Base-by-base conservation (phyloP, 1,140 invertebrate genomes). In the Pseudomyrmex concolor region DNA sequence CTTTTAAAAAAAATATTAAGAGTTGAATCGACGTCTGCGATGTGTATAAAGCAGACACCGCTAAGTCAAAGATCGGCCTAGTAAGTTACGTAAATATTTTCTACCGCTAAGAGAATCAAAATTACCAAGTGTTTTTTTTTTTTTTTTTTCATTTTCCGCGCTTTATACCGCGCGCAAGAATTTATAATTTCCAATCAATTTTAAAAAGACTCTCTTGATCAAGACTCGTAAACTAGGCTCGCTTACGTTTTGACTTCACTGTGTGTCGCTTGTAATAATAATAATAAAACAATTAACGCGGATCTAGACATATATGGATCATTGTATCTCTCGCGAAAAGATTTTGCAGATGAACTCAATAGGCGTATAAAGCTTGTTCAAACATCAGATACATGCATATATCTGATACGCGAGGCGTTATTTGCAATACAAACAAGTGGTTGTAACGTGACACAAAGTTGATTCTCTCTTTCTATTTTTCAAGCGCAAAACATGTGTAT, bases 281-380 rank as follows among this genome's bases (percentile, higher is more conserved):
- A 22, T 22, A 2, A 77, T 9, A 13, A 48, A 22, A 34, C n/a
- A 4, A 51, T 51, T 34, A 7, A 51, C 13, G 50, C 50, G 9
- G 17, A 15, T 17, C 50, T 68, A 19, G 50, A 67, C 22, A 55
- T 57, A 77, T 34, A 34, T 45, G 48, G 63, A 77, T 34, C 74
- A 45, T 50, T 77, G 50, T 68, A 55, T 55, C 63, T 55, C 50
- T 67, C 34, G 17, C 50, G 50, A 45, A 25, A 1, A 19, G 55
- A 55, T 67, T 77, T 77, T 77, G 5, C 74, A 77, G 25, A 19
- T 77, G 63, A 63, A 68, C 25, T 7, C 48, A 68, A 43, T 77
- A 57, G 43, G 50, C 51, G 45, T 68, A 55, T 66, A 45, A 68
- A 77, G 34, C 63, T 77, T 43, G 50, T 68, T 77, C 50, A n/a